phyloP scores from a whole-genome alignment of 1,140 invertebrate species.

The Brachionus plicatilis region DNA sequence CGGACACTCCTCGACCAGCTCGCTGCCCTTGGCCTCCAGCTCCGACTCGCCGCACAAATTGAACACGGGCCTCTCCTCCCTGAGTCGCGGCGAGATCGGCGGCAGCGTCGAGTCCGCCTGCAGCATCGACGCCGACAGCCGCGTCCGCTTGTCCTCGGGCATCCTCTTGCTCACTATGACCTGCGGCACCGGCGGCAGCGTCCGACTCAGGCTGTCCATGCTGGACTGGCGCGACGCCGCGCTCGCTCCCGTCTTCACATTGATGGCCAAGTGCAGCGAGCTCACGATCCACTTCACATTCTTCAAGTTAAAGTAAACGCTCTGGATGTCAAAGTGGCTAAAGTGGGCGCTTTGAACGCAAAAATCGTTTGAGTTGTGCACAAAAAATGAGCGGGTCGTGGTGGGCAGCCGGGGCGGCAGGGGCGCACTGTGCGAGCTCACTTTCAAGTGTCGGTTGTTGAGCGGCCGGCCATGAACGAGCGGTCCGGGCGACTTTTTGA shows the following conservation, averaged over 20 bases:
- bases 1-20: constrained; percentile 22
- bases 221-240: not conserved
- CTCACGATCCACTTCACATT: not conserved
- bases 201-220: constrained; percentile 13
- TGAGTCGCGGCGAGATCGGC: not conserved
- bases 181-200: not conserved
- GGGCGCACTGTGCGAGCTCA: not conserved
- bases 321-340: constrained; percentile 21
- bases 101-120: not conserved
- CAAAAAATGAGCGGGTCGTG: constrained; percentile 8
- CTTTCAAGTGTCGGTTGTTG: not conserved
- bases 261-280: not conserved
- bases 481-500: not conserved
- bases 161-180: not conserved
- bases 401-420: not conserved
- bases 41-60: not conserved
- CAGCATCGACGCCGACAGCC: not conserved
- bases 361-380: not conserved
- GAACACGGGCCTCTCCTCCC: not conserved
- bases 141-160: not conserved
- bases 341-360: not conserved
- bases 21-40: not conserved
- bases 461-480: not conserved
- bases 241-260: constrained; percentile 14
- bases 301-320: constrained; percentile 3